Evolutionary conservation across 2,888 invertebrate genomes (phyloP).

Genomic region (Pterobdella sp.): DNA sequence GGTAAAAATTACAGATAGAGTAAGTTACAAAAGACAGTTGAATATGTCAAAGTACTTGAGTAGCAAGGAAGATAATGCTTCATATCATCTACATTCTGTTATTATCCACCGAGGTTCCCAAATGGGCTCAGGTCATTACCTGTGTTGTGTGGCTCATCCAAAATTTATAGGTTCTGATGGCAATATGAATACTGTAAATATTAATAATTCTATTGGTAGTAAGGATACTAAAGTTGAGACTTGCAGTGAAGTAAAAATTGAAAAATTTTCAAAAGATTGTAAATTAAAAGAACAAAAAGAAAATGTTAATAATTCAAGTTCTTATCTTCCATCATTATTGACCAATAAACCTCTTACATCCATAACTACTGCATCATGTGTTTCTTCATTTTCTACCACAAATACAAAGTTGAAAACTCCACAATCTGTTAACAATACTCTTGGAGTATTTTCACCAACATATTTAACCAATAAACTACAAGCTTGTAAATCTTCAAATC

Average conservation of each 20-base stretch:
- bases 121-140: slow-evolving; percentile 25
- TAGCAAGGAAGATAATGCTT: not conserved
- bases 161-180: not conserved
- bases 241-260: not conserved
- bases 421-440: no score
- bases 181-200: not conserved
- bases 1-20: not conserved
- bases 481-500: no score
- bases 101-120: slow-evolving; percentile 20
- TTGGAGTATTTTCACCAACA: no score
- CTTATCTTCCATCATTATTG: no score
- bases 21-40: not conserved
- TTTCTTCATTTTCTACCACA: no score
- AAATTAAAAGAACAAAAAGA: no score
- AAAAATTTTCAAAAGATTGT: no score
- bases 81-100: slow-evolving; percentile 15
- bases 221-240: not conserved
- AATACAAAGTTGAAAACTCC: no score
- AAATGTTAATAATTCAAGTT: no score
- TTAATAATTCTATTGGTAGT: not conserved
- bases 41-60: slow-evolving; percentile 14
- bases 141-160: slow-evolving; percentile 14
- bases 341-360: no score
- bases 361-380: no score
- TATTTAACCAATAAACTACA: no score